Evolutionary conservation across 2,113 vertebrate species (phyloP).

Genomic region (Macheiramphus alcinus): DNA sequence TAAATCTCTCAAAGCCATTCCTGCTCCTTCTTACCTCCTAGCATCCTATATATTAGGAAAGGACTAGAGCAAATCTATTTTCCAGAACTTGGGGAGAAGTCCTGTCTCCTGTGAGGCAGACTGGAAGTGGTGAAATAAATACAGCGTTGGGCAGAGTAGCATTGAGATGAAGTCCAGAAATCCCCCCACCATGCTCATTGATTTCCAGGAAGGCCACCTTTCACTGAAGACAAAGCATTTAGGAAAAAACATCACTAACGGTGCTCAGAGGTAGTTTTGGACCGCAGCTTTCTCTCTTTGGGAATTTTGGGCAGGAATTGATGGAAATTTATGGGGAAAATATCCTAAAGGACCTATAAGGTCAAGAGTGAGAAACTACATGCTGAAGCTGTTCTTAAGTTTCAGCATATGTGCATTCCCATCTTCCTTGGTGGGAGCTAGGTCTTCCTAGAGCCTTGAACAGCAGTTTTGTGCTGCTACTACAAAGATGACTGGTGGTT

Average conservation of each 20-base stretch:
- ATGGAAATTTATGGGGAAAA: background rate
- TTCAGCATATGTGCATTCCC: rapidly evolving
- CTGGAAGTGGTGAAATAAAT: background rate
- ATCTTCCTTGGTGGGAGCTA: background rate
- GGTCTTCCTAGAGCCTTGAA: background rate
- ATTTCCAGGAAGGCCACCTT: background rate
- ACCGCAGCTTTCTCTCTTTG: background rate
- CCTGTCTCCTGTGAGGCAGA: background rate
- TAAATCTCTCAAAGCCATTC: background rate
- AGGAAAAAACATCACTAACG: background rate
- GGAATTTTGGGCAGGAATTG: background rate
- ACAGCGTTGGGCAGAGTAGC: background rate
- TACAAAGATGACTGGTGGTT: background rate
- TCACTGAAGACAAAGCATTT: rapidly evolving
- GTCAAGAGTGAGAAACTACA: rapidly evolving
- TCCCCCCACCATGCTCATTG: background rate
- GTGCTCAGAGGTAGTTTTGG: background rate
- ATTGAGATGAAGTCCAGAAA: background rate
- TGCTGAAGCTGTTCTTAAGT: background rate
- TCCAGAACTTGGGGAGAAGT: background rate
- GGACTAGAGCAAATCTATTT: background rate
- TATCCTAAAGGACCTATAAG: background rate
- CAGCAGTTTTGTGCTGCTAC: background rate
- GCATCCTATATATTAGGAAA: background rate
- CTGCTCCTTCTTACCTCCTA: background rate